Evolutionary conservation across 2,113 vertebrate genomes (phyloP), one percentile per base, ranked within the genome.

Genomic region (Orycteropus afer): DNA sequence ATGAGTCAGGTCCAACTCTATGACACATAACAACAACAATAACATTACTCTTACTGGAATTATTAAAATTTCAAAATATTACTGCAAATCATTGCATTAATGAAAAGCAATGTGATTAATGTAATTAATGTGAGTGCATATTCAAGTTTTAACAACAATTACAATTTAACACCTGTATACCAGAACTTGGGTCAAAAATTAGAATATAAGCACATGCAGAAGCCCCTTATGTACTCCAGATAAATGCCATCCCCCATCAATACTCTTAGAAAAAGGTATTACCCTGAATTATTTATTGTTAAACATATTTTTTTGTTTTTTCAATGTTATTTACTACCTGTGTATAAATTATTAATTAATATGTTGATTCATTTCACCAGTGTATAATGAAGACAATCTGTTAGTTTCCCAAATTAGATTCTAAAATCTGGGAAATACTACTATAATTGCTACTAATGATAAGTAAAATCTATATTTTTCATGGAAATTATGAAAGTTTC

Each of bases 1-100:
- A n/a, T n/a, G n/a, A n/a, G n/a, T n/a, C n/a, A n/a, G n/a, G n/a
- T n/a, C n/a, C n/a, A n/a, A n/a, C n/a, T n/a, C 37, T 93, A 20
- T 79, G 27, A 67, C 49, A 49, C 80, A 45, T 80, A n/a, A 78
- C 9, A 57, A 84, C n/a, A n/a, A n/a, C n/a, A n/a, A n/a, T n/a
- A n/a, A n/a, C n/a, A n/a, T n/a, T n/a, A n/a, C n/a, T n/a, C n/a
- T n/a, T n/a, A n/a, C n/a, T n/a, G n/a, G 7, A 77, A 61, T 80
- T 76, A 59, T 42, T 76, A 27, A 67, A 51, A 55, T 88, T 96
- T 91, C 20, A 89, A 93, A 85, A 47, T 59, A 84, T 22, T 71
- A 17, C 8, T 45, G 2, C 1, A 88, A 76, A 53, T 6, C 59
- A 59, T 15, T 80, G 20, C 1, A 51, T 45, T 80, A 2, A 25